A percentile compares a stretch with the other conserved stretches of the same genome.
These are phyloP conservation scores for Vanacampus margaritifer DNA, from an alignment of 2,113 vertebrate species.

Conservation along the genomic window DNA sequence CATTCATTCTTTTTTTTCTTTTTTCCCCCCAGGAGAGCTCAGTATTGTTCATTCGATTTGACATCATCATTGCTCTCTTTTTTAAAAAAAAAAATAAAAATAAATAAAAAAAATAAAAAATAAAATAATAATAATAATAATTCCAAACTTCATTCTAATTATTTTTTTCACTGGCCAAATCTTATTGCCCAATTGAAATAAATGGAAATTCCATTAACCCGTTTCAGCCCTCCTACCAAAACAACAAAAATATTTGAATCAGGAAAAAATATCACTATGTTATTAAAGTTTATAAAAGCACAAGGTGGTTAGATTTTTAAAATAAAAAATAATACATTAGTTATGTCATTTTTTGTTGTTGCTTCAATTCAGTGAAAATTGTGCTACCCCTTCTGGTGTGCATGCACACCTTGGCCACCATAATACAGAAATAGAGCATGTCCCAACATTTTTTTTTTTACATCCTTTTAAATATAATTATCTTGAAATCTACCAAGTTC, in stretches of 20 bases:
- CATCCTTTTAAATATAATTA: too few species aligned
- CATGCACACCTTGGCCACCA: neutral
- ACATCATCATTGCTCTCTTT: too few species aligned
- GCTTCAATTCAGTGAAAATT: neutral
- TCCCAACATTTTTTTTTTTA: too few species aligned
- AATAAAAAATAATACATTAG: neutral
- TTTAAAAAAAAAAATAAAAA: neutral
- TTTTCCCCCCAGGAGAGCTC: too few species aligned
- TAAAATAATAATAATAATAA: neutral
- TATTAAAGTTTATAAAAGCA: neutral
- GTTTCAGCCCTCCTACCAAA: too few species aligned
- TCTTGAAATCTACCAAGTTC: too few species aligned
- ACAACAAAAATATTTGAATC: neutral
- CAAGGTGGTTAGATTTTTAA: neutral
- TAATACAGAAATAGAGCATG: too few species aligned
- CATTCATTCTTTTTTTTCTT: neutral
- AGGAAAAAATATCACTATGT: neutral
- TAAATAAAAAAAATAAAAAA: neutral
- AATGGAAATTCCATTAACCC: neutral
- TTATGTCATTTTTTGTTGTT: neutral
- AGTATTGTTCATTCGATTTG: too few species aligned
- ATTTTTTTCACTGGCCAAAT: neutral
- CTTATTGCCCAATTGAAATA: neutral
- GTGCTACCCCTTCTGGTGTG: neutral
- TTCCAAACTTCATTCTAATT: too few species aligned